Base-by-base conservation (phyloP, 2,113 vertebrate species). In the Amphilophus citrinellus region DNA sequence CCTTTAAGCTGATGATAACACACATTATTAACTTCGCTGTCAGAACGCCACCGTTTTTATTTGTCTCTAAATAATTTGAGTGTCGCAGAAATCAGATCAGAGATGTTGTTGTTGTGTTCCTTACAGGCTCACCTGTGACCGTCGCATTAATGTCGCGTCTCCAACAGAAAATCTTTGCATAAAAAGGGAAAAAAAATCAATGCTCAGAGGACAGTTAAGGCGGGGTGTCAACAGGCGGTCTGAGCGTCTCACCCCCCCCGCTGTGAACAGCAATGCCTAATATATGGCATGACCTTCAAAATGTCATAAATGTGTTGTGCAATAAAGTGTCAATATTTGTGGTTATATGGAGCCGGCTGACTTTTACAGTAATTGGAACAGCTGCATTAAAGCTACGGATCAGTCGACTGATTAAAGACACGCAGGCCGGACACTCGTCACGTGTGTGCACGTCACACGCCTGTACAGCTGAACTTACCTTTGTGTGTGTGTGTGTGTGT, bases 291-390 rank as follows among this genome's bases (percentile, higher is more conserved):
- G 98, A 99, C 98, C 98, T 99, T 99, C 98, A 99, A 98, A 95
- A 99, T 99, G 98, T 98, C 98, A 99, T 98, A 98, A 97, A 97
- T 97, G 97, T 97, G 91, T 98, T 98, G 97, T 98, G 98, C 98
- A 98, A 98, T 99, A 99, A 99, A 99, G 97, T 99, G 98, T 99
- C 98, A 99, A 99, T 99, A 99, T 99, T 99, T 99, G 98, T 98
- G 97, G 98, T 98, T 98, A 98, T 98, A 97, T 97, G 97, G 97
- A 95, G 96, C 97, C 95, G 97, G 97, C 97, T 98, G 98, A 99
- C 98, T 99, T 99, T 99, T 99, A 98, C 98, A 98, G 97, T 99
- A 99, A 99, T 99, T 99, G 98, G 98, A 98, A 98, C 96, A 97
- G 98, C 98, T 97, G 96, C 97, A 98, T 99, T 99, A 99, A 99